A percentile compares a stretch with the other conserved stretches of the same genome.
These are phyloP conservation scores for Solenopsis invicta DNA, from an alignment of 1,140 invertebrate genomes.

Conservation along the genomic window DNA sequence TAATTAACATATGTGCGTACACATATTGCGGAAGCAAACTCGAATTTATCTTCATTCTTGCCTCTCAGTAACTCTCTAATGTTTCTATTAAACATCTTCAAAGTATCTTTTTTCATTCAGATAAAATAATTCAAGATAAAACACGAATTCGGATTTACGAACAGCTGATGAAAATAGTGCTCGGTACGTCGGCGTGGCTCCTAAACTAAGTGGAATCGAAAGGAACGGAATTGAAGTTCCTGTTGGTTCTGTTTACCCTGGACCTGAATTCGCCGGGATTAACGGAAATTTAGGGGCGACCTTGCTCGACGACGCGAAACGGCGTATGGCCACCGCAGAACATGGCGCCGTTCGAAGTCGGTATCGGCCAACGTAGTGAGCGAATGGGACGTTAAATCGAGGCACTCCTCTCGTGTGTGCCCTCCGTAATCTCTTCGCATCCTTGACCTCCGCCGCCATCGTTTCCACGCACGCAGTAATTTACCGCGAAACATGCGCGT, in stretches of 20 bases:
- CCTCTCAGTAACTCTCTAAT: neutral
- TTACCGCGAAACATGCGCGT: slow-evolving; percentile 61
- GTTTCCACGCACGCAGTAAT: slow-evolving; percentile 61
- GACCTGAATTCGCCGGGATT: slow-evolving; percentile 4
- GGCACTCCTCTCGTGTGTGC: slow-evolving; percentile 30
- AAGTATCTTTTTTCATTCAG: neutral
- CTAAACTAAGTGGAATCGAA: neutral
- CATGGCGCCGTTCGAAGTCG: slow-evolving; percentile 18
- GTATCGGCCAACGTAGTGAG: slow-evolving; percentile 31
- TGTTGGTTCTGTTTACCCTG: neutral
- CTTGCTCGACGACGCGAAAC: slow-evolving; percentile 27
- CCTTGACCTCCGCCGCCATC: slow-evolving; percentile 55
- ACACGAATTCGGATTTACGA: slow-evolving; percentile 16
- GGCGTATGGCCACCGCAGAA: slow-evolving; percentile 13
- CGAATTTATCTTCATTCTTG: neutral
- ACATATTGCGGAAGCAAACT: slow-evolving; percentile 4
- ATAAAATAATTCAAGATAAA: slow-evolving; percentile 18
- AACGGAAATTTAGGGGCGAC: slow-evolving; percentile 45
- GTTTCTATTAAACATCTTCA: neutral
- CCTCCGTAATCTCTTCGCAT: slow-evolving; percentile 43
- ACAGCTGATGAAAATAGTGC: slow-evolving; percentile 13
- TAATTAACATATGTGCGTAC: neutral
- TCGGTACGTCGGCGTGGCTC: neutral
- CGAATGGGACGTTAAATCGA: slow-evolving; percentile 58
- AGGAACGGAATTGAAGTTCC: neutral